Conservation (phyloP, 2,888 invertebrate species). For the Silvanus unidentatus region DNA sequence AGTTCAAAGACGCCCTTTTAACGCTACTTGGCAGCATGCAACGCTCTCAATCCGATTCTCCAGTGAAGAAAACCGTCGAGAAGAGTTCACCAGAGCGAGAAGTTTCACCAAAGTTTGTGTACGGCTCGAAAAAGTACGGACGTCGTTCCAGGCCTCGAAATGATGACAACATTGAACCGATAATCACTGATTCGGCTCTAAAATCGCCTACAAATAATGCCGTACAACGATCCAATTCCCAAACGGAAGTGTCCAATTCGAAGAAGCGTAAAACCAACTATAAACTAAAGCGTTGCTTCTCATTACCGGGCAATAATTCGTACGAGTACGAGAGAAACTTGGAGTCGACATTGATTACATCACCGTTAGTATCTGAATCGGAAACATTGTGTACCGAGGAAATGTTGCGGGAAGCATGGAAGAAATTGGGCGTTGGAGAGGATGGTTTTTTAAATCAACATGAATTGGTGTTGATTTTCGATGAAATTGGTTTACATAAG, state of each 20-base stretch:
- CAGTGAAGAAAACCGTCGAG: slow-evolving; percentile 35
- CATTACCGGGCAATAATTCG: slow-evolving; percentile 47
- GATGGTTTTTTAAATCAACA: slow-evolving; percentile 58
- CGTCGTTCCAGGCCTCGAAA: slow-evolving; percentile 61
- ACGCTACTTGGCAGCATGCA: slow-evolving; percentile 57
- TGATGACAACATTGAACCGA: slow-evolving; percentile 34
- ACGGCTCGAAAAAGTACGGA: slow-evolving; percentile 71
- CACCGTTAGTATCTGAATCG: slow-evolving; percentile 34
- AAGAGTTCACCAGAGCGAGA: slow-evolving; percentile 58
- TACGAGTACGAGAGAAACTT: slow-evolving; percentile 31
- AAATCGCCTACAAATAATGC: slow-evolving; percentile 28
- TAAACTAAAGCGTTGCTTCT: slow-evolving; percentile 53
- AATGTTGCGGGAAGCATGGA: slow-evolving; percentile 60
- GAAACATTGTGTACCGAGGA: slow-evolving; percentile 50
- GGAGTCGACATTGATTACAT: slow-evolving; percentile 43
- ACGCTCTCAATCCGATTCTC: slow-evolving; percentile 26
- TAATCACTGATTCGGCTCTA: slow-evolving; percentile 41
- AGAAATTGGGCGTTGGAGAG: slow-evolving; percentile 54
- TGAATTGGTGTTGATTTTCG: slow-evolving; percentile 60
- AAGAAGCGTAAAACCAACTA: slow-evolving; percentile 48
- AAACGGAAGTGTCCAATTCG: slow-evolving; percentile 50
- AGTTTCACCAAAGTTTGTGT: slow-evolving; percentile 66
- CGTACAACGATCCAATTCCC: slow-evolving; percentile 54
- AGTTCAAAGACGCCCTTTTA: slow-evolving; percentile 72
- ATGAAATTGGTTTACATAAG: slow-evolving; percentile 60